Conservation (phyloP, 2,113 vertebrate species). For the Cricetomys ansorgei region DNA sequence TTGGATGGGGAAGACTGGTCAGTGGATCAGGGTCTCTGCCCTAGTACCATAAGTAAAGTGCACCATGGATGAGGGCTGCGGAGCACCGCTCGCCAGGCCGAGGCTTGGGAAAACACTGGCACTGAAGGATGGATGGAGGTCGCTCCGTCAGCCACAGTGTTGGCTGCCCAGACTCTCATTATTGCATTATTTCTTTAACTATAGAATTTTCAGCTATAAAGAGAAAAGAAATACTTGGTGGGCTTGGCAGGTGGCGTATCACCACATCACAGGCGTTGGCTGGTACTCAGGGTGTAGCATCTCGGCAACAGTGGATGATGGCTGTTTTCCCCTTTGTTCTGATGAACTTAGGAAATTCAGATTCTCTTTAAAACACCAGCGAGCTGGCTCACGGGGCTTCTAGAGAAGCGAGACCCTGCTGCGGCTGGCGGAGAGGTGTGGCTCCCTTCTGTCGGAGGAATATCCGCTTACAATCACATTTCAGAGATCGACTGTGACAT, state of each 20-base stretch:
- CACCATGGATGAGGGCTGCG: conserved; percentile 76
- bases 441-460: too few relatives aligned
- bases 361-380: neutral
- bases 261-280: conserved; percentile 55
- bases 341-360: conserved; percentile 57
- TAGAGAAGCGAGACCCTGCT: conserved; percentile 71
- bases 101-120: conserved; percentile 49
- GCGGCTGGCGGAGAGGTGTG: conserved; percentile 51
- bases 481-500: conserved; percentile 34
- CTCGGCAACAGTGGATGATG: conserved; percentile 56
- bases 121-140: neutral
- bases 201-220: conserved; percentile 69
- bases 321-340: conserved; percentile 61
- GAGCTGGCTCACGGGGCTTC: conserved; percentile 69
- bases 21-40: conserved; percentile 76
- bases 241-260: conserved; percentile 76
- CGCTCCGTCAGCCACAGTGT: conserved; percentile 53
- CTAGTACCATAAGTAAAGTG: conserved; percentile 89
- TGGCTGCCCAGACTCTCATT: conserved; percentile 72
- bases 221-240: conserved; percentile 75
- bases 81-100: conserved; percentile 63
- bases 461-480: conserved; percentile 62
- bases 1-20: conserved; percentile 34
- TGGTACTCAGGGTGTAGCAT: neutral
- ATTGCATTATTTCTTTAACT: conserved; percentile 85